Percentiles rank a stretch among this genome's conserved stretches.
Evolutionary conservation across 2,113 vertebrate species (phyloP).

Genomic region (Oncorhynchus keta): DNA sequence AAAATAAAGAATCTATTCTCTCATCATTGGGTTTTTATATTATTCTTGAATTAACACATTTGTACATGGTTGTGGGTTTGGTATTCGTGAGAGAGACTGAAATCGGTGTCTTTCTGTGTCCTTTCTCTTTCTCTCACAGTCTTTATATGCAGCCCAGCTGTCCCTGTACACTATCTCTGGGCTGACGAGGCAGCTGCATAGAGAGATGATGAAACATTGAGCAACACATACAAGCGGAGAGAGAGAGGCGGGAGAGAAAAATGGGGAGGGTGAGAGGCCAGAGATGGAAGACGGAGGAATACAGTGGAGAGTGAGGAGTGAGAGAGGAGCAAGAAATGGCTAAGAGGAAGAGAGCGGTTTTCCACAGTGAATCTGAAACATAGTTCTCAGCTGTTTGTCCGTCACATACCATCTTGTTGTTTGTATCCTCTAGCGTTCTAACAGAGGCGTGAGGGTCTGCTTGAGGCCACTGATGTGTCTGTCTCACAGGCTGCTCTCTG

Average conservation of each 20-base stretch:
- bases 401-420: background rate
- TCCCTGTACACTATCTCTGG: constrained; percentile 2
- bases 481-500: background rate
- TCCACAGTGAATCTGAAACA: background rate
- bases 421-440: background rate
- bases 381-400: background rate
- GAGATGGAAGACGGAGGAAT: background rate
- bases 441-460: background rate
- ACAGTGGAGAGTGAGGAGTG: background rate
- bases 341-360: background rate
- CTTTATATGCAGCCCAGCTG: constrained; percentile 20
- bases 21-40: background rate
- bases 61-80: background rate
- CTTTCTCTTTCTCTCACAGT: background rate
- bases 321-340: background rate
- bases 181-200: constrained; percentile 20
- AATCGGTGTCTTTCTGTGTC: background rate
- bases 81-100: background rate
- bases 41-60: background rate
- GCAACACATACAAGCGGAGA: constrained; percentile 1
- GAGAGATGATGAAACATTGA: constrained; percentile 34
- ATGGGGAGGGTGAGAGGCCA: background rate
- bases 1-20: constrained; percentile 23
- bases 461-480: background rate
- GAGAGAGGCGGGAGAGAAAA: background rate